Evolutionary conservation across 1,140 invertebrate genomes (phyloP).

Genomic region (Agrypnia vestita): DNA sequence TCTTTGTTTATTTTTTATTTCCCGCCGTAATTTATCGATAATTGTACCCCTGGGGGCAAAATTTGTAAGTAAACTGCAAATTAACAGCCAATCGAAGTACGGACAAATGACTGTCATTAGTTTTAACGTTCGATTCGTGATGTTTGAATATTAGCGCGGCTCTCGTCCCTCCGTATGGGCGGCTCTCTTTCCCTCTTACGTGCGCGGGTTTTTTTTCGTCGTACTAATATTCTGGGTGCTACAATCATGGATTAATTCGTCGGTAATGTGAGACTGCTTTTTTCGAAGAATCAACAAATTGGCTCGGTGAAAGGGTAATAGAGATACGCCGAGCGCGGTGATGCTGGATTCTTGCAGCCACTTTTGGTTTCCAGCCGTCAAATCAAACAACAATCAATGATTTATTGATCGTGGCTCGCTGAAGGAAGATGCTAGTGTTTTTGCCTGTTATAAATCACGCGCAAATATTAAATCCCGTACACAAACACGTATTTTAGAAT

Average conservation of each 20-base stretch:
- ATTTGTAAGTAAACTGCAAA: conserved; percentile 73
- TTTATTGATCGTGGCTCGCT: too few species aligned
- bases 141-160: conserved; percentile 58
- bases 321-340: background rate
- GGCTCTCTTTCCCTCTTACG: conserved; percentile 27
- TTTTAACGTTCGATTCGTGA: conserved; percentile 61
- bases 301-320: background rate
- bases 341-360: background rate
- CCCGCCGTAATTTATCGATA: conserved; percentile 70
- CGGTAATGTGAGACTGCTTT: conserved; percentile 37
- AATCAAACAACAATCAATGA: too few species aligned
- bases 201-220: conserved; percentile 2
- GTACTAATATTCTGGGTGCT: conserved; percentile 38
- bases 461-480: too few species aligned
- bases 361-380: too few species aligned
- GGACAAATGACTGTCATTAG: conserved; percentile 72
- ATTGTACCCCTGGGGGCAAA: conserved; percentile 69
- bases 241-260: conserved; percentile 26
- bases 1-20: conserved; percentile 69
- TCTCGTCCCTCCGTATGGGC: conserved; percentile 1
- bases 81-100: conserved; percentile 71
- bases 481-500: too few species aligned
- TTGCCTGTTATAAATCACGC: too few species aligned
- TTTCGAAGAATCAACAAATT: conserved; percentile 13
- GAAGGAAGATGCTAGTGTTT: too few species aligned